These are phyloP conservation scores for Perccottus glenii DNA, from an alignment of 2,113 vertebrate species.

Conservation along the genomic window DNA sequence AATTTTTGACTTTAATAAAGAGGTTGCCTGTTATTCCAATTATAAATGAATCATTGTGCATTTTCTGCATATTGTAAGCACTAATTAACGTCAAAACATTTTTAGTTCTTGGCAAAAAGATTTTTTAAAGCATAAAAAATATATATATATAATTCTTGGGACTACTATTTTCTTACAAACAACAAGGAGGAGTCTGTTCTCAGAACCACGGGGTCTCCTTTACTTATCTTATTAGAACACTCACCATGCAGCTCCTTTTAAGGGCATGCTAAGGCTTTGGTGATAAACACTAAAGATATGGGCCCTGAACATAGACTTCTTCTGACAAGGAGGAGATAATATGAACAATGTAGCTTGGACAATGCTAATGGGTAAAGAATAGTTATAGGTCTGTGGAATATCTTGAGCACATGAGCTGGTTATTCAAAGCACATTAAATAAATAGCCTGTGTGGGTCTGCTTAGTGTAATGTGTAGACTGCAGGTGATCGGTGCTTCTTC, in stretches of 20 bases:
- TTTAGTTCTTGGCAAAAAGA: no score
- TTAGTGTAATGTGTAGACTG: not conserved
- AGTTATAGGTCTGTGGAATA: not conserved
- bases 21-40: no score
- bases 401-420: not conserved
- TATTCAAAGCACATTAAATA: no score
- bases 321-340: slow-evolving; percentile 28
- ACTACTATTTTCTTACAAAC: slow-evolving; percentile 20
- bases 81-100: not conserved
- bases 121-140: no score
- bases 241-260: slow-evolving; percentile 69
- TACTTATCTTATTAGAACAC: slow-evolving; percentile 63
- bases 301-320: slow-evolving; percentile 14
- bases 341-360: slow-evolving; percentile 32
- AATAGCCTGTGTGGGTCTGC: not conserved
- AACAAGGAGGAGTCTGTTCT: slow-evolving; percentile 27
- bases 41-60: no score
- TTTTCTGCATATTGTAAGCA: not conserved
- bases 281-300: slow-evolving; percentile 55
- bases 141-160: slow-evolving; percentile 4
- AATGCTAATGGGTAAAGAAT: not conserved
- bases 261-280: slow-evolving; percentile 52
- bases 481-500: not conserved
- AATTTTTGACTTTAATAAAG: no score
- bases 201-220: slow-evolving; percentile 29